Percentiles rank a stretch among this genome's conserved stretches.
These are phyloP conservation scores for Cylas formicarius DNA, from an alignment of 1,140 invertebrate genomes.

Conservation along the genomic window DNA sequence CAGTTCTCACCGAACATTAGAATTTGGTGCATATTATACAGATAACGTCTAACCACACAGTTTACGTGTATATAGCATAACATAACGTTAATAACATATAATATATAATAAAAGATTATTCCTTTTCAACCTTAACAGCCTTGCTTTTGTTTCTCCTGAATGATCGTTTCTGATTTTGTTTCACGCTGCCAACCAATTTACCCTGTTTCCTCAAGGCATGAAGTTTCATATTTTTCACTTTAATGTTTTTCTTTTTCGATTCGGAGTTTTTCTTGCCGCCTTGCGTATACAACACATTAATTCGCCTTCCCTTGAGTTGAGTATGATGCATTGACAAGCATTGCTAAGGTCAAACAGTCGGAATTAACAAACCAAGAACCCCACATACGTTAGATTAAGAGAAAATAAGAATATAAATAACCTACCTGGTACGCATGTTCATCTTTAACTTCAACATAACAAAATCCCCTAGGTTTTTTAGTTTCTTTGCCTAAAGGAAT, in stretches of 20 bases:
- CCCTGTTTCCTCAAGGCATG: constrained; percentile 43
- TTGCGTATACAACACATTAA: constrained; percentile 45
- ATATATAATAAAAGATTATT: too few relatives aligned
- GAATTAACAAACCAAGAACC: constrained; percentile 1
- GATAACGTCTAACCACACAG: too few relatives aligned
- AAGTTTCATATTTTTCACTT: constrained; percentile 46
- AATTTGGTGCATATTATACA: too few relatives aligned
- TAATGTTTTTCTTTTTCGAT: constrained; percentile 36
- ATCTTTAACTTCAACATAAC: constrained; percentile 43
- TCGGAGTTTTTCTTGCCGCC: constrained; percentile 38
- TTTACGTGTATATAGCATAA: too few relatives aligned
- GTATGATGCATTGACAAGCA: constrained; percentile 44
- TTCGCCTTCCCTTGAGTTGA: constrained; percentile 40
- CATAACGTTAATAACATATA: too few relatives aligned
- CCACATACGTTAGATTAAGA: not conserved
- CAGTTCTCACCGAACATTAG: too few relatives aligned
- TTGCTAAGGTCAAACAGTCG: constrained; percentile 41
- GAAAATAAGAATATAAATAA: constrained; percentile 1
- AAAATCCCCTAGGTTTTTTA: constrained; percentile 42
- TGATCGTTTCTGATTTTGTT: constrained; percentile 39
- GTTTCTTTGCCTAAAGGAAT: constrained; percentile 39
- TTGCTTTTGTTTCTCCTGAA: constrained; percentile 36
- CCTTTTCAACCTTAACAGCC: constrained; percentile 4
- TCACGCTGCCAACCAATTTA: constrained; percentile 40
- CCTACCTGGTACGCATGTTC: constrained; percentile 44